Base-by-base conservation (phyloP, 2,113 vertebrate genomes). In the Menura novaehollandiae region DNA sequence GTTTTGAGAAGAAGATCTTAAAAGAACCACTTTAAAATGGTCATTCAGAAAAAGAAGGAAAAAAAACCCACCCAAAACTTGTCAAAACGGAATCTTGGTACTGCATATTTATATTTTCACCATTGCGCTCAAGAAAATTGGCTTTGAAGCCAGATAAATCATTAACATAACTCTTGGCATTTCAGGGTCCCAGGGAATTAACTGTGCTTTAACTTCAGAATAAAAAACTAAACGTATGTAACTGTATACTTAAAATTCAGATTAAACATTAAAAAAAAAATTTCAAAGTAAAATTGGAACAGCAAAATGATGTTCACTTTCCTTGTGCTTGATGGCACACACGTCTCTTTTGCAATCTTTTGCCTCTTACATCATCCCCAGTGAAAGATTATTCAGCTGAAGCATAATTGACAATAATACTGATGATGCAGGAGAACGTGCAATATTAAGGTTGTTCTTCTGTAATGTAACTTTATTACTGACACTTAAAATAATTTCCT, bases 341-440 rank as follows among this genome's bases (percentile, higher is more conserved):
- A 26, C 27, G 5, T 26, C 64, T 87, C 83, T 92, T 67, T 56
- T 56, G 69, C 75, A 95, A 87, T 13, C 26, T 60, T 74, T 63
- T 64, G 63, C 17, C 69, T 91, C 22, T 91, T 87, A 53, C 85
- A 85, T 69, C 95, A 96, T 39, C 46, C 49, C 14, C 71, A 53
- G 81, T 37, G 49, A 66, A 92, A 69, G 79, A 88, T 76, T 90
- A 76, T 80, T 94, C 88, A 90, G 53, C 75, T 90, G 67, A 21
- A 80, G 28, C 11, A 27, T 62, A 83, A 88, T n/a, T 85, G 78
- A 66, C 59, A 69, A 23, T 33, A 90, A 76, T 62, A 68, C 80
- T 96, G 89, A 84, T 85, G 85, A 35, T 73, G 77, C 87, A 80
- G 11, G 55, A 77, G 72, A 86, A 66, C 2, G 71, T 60, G 79